Conservation (phyloP, 2,797 vertebrate genomes). For the Melanogrammus aeglefinus region DNA sequence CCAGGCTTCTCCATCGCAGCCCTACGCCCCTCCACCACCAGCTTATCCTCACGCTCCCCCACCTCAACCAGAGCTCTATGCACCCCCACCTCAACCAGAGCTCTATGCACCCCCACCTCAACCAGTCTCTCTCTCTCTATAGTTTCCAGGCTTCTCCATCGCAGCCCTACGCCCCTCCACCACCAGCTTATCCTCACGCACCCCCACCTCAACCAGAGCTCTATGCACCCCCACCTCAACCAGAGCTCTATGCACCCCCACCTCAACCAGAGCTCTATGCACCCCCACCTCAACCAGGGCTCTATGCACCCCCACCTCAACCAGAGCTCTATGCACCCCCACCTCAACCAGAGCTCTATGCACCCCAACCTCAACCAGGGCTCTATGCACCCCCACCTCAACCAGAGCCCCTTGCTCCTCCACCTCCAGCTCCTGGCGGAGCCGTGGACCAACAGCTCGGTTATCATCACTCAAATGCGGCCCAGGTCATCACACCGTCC, state of each 20-base stretch:
- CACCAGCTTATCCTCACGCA: constrained; percentile 4
- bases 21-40: not conserved
- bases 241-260: not conserved
- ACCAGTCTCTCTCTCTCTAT: constrained; percentile 8
- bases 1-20: not conserved
- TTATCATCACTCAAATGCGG: constrained; percentile 49
- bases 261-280: not conserved
- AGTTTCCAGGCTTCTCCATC: constrained; percentile 27
- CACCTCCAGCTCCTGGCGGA: not conserved
- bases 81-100: constrained; percentile 18
- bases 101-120: not conserved
- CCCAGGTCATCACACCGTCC: constrained; percentile 20
- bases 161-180: not conserved
- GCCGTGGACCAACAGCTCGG: constrained; percentile 38
- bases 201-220: constrained; percentile 7
- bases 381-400: constrained; percentile 25
- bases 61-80: not conserved
- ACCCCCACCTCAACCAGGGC: not conserved
- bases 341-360: constrained; percentile 24
- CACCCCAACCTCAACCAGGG: not conserved
- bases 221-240: constrained; percentile 22
- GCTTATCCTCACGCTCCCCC: not conserved
- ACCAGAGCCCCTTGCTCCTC: not conserved
- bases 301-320: not conserved
- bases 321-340: constrained; percentile 5